A percentile compares a stretch with the other conserved stretches of the same genome.
phyloP scores from a whole-genome alignment of 2,888 invertebrate species.

The Lypha dubia region DNA sequence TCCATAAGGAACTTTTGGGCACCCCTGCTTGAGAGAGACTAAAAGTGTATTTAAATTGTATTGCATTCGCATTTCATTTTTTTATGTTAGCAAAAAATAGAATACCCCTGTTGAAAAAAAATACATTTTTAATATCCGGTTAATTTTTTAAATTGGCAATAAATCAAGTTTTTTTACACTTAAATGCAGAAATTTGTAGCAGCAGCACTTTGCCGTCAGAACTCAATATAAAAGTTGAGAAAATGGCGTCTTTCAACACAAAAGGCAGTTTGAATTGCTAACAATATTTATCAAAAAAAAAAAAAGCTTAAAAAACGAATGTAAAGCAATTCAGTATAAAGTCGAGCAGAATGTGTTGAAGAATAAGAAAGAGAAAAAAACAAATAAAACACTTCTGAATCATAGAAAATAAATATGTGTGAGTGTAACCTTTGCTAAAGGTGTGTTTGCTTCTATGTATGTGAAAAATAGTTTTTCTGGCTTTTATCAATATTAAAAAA shows the following conservation, averaged over 20 bases:
- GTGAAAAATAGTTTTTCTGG: slow-evolving; percentile 25
- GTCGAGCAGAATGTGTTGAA: slow-evolving; percentile 8
- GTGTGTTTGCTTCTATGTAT: background rate
- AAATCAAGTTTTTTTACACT: slow-evolving; percentile 67
- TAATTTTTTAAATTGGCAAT: slow-evolving; percentile 72
- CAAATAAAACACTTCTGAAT: background rate
- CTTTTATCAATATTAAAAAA: slow-evolving; percentile 13
- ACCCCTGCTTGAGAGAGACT: too few species aligned
- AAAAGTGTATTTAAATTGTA: too few species aligned
- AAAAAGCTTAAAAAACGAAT: background rate
- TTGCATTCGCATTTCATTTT: slow-evolving; percentile 38
- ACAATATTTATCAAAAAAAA: background rate
- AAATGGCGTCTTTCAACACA: background rate
- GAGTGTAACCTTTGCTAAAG: slow-evolving; percentile 3
- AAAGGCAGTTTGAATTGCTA: background rate
- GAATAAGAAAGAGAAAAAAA: background rate
- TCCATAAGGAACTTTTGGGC: too few species aligned
- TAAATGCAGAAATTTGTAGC: slow-evolving; percentile 50
- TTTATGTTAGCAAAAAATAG: slow-evolving; percentile 1
- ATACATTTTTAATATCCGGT: slow-evolving; percentile 68
- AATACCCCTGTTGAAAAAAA: background rate
- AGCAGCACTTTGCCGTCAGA: slow-evolving; percentile 3
- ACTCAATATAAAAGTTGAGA: slow-evolving; percentile 4
- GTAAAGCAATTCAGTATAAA: background rate
- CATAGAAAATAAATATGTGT: background rate